These are phyloP conservation scores for Acromyrmex heyeri DNA, from an alignment of 1,140 invertebrate species.

Conservation along the genomic window DNA sequence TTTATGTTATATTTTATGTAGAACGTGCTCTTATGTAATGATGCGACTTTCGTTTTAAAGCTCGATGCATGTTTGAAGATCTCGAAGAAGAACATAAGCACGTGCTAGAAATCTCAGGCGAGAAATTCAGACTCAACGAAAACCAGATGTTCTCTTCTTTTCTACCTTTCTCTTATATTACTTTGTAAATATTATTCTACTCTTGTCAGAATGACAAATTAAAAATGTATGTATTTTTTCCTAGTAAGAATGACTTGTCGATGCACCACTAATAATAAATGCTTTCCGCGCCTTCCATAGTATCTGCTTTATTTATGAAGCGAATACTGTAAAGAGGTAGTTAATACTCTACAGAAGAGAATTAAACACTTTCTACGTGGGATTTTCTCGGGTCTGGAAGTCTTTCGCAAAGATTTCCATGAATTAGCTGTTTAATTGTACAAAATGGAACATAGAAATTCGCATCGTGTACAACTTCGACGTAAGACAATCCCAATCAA, in stretches of 20 bases:
- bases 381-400: neutral
- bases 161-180: neutral
- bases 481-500: slow-evolving; percentile 9
- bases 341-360: slow-evolving; percentile 4
- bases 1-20: neutral
- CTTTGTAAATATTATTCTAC: slow-evolving; percentile 27
- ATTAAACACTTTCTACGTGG: slow-evolving; percentile 10
- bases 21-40: neutral
- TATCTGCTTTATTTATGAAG: slow-evolving; percentile 26
- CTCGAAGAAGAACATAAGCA: neutral
- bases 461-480: neutral
- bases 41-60: neutral
- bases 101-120: slow-evolving; percentile 14
- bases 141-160: neutral
- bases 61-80: slow-evolving; percentile 16
- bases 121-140: slow-evolving; percentile 19
- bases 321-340: neutral
- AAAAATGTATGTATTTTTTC: slow-evolving; percentile 12
- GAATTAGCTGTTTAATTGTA: slow-evolving; percentile 34
- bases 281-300: neutral
- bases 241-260: slow-evolving; percentile 1
- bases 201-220: neutral
- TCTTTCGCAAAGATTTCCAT: slow-evolving; percentile 26
- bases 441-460: slow-evolving; percentile 19
- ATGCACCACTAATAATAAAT: neutral